These are phyloP conservation scores for Xenopus petersii DNA, from an alignment of 2,797 vertebrate species.

Conservation along the genomic window DNA sequence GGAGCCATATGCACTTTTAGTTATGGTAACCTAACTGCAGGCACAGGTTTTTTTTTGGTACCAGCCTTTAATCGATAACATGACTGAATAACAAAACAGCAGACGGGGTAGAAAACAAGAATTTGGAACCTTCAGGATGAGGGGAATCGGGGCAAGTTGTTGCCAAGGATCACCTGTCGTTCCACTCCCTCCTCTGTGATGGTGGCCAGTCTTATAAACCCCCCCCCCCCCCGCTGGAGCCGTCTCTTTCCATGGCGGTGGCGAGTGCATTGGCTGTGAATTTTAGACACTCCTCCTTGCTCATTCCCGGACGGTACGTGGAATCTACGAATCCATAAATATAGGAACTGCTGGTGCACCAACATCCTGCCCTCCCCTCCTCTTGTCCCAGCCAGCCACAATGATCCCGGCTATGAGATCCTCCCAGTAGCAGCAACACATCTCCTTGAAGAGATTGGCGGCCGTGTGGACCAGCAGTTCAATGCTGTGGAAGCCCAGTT, in stretches of 20 bases:
- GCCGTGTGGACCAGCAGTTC: conserved; percentile 86
- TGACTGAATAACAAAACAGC: neutral
- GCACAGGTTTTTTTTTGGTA: no score
- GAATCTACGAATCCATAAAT: conserved; percentile 88
- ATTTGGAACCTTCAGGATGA: conserved; percentile 48
- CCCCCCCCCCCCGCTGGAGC: conserved; percentile 74
- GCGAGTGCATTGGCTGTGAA: conserved; percentile 74
- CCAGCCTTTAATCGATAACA: no score
- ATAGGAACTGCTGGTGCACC: conserved; percentile 82
- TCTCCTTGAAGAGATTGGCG: conserved; percentile 83
- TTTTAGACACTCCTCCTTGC: conserved; percentile 77
- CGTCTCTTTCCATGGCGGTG: conserved; percentile 84
- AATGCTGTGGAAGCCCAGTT: conserved; percentile 90
- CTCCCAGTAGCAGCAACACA: conserved; percentile 86
- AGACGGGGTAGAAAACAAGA: neutral
- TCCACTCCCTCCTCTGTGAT: conserved; percentile 79
- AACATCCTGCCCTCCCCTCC: conserved; percentile 80
- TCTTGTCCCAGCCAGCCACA: conserved; percentile 83
- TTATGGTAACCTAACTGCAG: no score
- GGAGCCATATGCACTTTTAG: no score
- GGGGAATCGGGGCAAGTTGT: conserved; percentile 73
- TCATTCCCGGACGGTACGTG: conserved; percentile 77
- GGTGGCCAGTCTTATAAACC: conserved; percentile 73
- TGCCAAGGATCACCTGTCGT: conserved; percentile 72
- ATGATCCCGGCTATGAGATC: conserved; percentile 85